These are phyloP conservation scores for Aphodius sticticus DNA, from an alignment of 2,888 invertebrate species.

Conservation along the genomic window DNA sequence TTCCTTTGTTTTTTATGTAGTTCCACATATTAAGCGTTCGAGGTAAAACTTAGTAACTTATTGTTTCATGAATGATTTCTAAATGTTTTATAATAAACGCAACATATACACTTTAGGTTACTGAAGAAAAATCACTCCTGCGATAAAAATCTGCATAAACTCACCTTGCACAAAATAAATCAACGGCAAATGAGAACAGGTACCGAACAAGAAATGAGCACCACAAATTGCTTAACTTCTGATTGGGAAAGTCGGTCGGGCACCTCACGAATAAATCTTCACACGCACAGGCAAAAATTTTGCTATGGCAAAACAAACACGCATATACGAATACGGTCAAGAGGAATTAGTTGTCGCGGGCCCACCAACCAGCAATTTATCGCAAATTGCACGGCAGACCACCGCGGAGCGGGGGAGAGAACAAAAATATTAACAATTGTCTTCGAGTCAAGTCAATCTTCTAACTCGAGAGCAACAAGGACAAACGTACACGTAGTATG, in stretches of 20 bases:
- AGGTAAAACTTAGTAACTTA: no score
- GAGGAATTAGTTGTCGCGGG: not conserved
- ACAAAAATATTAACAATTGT: slow-evolving; percentile 4
- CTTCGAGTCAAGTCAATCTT: not conserved
- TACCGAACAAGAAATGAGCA: not conserved
- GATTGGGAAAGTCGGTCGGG: not conserved
- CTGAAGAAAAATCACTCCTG: not conserved
- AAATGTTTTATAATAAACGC: no score
- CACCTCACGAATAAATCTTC: not conserved
- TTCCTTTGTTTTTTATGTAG: no score
- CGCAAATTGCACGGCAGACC: not conserved
- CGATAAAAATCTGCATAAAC: not conserved
- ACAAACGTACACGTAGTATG: not conserved
- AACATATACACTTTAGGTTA: not conserved
- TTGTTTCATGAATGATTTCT: no score
- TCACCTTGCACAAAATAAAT: not conserved
- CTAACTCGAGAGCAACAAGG: not conserved
- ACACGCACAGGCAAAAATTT: not conserved
- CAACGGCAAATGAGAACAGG: not conserved
- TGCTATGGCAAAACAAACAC: not conserved
- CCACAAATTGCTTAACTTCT: not conserved
- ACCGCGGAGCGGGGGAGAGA: not conserved
- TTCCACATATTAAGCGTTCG: no score
- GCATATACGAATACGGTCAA: not conserved
- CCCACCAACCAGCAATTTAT: not conserved